Conservation (phyloP, 2,113 vertebrate genomes). For the Balaeniceps rex region DNA sequence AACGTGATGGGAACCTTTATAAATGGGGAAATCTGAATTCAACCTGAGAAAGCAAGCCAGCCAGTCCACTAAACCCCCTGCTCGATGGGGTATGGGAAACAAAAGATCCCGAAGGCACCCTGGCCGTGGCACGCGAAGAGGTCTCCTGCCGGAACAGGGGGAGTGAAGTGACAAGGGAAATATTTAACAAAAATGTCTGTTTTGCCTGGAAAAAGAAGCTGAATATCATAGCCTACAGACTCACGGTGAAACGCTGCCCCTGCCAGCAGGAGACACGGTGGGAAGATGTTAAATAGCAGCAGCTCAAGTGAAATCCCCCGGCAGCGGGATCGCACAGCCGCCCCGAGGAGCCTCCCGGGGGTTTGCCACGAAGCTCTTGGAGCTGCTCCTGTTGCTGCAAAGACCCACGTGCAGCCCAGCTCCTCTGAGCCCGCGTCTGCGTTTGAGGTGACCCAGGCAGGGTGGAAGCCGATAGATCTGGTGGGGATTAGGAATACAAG, state of each 20-base stretch:
- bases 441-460: neutral
- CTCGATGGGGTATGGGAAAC: neutral
- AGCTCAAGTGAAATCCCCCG: neutral
- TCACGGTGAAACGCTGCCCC: neutral
- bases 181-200: neutral
- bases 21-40: neutral
- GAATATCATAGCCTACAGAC: neutral
- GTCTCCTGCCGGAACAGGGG: neutral
- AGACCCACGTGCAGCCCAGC: accelerated
- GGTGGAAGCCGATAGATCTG: accelerated
- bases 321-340: neutral
- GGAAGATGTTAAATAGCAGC: neutral
- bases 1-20: neutral
- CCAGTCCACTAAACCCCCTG: neutral
- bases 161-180: neutral
- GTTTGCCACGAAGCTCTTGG: neutral
- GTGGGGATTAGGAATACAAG: neutral
- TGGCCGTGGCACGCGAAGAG: neutral
- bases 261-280: accelerated
- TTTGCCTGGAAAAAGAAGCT: neutral
- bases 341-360: neutral
- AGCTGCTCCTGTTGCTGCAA: neutral
- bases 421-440: neutral
- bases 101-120: no score
- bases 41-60: neutral